A percentile compares a stretch with the other conserved stretches of the same genome.
Conservation (phyloP, 2,797 vertebrate species). For the Adrianichthys oophorus region DNA sequence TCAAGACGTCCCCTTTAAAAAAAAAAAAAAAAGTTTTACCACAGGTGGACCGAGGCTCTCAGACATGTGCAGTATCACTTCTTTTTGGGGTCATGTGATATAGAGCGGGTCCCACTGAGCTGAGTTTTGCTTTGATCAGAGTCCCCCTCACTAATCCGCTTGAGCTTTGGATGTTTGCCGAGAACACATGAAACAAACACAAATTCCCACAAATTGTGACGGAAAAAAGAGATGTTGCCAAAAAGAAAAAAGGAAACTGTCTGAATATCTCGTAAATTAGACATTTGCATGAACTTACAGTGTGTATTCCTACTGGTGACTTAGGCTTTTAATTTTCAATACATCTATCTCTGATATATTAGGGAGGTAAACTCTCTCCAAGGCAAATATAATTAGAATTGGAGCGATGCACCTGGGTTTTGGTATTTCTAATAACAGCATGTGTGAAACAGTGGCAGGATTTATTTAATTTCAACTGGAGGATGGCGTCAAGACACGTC, state of each 20-base stretch:
- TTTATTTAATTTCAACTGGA: slow-evolving; percentile 63
- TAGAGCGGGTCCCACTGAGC: slow-evolving; percentile 59
- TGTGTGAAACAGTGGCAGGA: slow-evolving; percentile 17
- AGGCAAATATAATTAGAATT: slow-evolving; percentile 4
- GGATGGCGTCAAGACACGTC: slow-evolving; percentile 51
- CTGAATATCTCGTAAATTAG: slow-evolving; percentile 43
- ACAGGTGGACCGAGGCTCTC: slow-evolving; percentile 16
- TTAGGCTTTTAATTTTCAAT: slow-evolving; percentile 8
- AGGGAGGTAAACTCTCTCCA: not conserved
- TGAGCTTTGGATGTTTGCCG: slow-evolving; percentile 65
- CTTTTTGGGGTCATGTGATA: slow-evolving; percentile 47
- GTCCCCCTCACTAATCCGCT: slow-evolving; percentile 66
- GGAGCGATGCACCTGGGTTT: slow-evolving; percentile 33
- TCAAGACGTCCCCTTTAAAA: slow-evolving; percentile 15
- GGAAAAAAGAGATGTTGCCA: slow-evolving; percentile 70
- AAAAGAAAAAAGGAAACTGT: slow-evolving; percentile 57
- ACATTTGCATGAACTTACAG: slow-evolving; percentile 7
- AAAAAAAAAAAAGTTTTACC: not conserved
- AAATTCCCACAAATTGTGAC: slow-evolving; percentile 50
- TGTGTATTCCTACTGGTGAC: slow-evolving; percentile 12
- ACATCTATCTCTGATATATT: not conserved
- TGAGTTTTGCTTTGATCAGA: slow-evolving; percentile 70
- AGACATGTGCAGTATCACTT: slow-evolving; percentile 49
- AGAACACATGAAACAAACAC: slow-evolving; percentile 47
- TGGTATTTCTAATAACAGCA: slow-evolving; percentile 19